These are phyloP conservation scores for Hypomesus transpacificus DNA, from an alignment of 2,113 vertebrate genomes.

Conservation along the genomic window DNA sequence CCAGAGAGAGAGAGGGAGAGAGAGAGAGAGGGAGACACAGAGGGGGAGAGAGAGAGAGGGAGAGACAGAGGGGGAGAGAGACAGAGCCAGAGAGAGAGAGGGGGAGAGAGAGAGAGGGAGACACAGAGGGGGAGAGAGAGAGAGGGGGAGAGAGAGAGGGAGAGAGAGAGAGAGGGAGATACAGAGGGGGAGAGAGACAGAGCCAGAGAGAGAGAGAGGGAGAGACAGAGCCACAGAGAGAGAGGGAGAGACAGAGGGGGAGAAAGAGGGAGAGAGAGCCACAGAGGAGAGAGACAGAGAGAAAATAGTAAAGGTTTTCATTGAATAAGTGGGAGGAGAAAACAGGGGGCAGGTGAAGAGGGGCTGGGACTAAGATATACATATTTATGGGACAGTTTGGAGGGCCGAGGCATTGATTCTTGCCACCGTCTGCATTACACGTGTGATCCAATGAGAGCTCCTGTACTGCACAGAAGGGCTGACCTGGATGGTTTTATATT, in stretches of 20 bases:
- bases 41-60: constrained; percentile 3
- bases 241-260: constrained; percentile 7
- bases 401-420: constrained; percentile 43
- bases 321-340: constrained; percentile 29
- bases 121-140: background rate
- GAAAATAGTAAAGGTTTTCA: constrained; percentile 4
- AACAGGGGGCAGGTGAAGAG: constrained; percentile 36
- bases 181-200: constrained; percentile 9
- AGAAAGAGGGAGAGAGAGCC: constrained; percentile 10
- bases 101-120: constrained; percentile 1
- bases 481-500: constrained; percentile 74
- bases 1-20: constrained; percentile 8
- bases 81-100: background rate
- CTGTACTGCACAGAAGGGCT: constrained; percentile 55
- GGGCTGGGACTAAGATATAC: constrained; percentile 61
- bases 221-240: constrained; percentile 3
- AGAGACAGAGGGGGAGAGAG: constrained; percentile 1
- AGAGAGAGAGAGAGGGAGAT: constrained; percentile 10
- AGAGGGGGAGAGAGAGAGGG: constrained; percentile 8
- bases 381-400: constrained; percentile 61
- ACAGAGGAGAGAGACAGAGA: background rate
- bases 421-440: constrained; percentile 25
- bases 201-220: constrained; percentile 17
- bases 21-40: constrained; percentile 13
- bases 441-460: constrained; percentile 48